These are phyloP conservation scores for Eupithecia insigniata DNA, from an alignment of 2,888 invertebrate genomes.

Conservation along the genomic window DNA sequence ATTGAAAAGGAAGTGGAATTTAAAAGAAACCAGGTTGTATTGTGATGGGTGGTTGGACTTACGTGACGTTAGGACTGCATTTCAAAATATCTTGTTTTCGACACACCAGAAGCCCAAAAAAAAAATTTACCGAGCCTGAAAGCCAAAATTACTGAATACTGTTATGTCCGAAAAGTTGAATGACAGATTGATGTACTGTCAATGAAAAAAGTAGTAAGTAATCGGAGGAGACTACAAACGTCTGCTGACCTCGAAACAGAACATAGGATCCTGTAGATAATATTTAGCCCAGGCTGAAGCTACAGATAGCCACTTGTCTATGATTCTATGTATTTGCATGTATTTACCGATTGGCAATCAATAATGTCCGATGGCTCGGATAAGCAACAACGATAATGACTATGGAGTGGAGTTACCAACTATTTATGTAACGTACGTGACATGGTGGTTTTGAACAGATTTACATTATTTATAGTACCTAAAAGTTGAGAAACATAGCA, in stretches of 20 bases:
- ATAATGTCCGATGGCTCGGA: constrained; percentile 31
- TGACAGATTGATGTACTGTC: no score
- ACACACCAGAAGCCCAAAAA: no score
- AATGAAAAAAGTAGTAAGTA: no score
- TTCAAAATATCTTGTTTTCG: no score
- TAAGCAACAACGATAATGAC: constrained; percentile 29
- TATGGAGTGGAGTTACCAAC: constrained; percentile 34
- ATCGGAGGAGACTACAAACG: no score
- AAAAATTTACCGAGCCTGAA: no score
- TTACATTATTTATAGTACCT: neutral
- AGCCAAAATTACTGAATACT: no score
- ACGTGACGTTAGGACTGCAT: no score
- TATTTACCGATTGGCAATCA: constrained; percentile 19
- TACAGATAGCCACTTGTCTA: constrained; percentile 5
- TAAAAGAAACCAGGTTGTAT: no score
- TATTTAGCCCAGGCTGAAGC: neutral
- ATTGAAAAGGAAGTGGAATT: no score
- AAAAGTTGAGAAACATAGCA: neutral
- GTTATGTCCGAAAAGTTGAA: no score
- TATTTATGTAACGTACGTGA: constrained; percentile 34
- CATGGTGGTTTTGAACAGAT: constrained; percentile 18
- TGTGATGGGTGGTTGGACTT: no score
- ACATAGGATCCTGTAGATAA: neutral
- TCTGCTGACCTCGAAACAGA: neutral
- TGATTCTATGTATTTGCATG: neutral